Percentiles rank a stretch among this genome's conserved stretches.
Evolutionary conservation across 2,113 vertebrate genomes (phyloP).

Genomic region (Globicephala melas): DNA sequence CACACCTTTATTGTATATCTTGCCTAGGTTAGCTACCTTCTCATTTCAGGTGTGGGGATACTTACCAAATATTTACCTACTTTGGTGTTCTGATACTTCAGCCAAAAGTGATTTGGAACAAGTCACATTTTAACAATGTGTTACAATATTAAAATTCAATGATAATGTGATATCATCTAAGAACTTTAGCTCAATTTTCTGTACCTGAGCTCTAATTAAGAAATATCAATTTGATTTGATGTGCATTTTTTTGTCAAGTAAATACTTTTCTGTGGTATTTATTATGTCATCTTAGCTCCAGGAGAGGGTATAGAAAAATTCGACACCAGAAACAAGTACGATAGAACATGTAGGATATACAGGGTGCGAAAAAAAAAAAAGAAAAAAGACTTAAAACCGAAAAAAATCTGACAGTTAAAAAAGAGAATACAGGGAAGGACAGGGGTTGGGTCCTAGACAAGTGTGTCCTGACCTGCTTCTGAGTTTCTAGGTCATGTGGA

Average conservation of each 20-base stretch:
- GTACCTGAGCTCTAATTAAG: background rate
- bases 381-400: background rate
- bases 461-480: background rate
- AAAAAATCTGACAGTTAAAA: background rate
- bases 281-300: background rate
- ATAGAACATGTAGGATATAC: background rate
- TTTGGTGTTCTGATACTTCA: background rate
- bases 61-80: background rate
- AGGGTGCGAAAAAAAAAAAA: background rate
- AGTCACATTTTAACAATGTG: background rate
- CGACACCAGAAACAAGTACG: background rate
- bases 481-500: background rate
- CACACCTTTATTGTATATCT: background rate
- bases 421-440: background rate
- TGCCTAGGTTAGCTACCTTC: too few relatives aligned
- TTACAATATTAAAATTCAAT: background rate
- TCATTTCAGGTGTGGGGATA: background rate
- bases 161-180: background rate
- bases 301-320: background rate
- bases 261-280: background rate
- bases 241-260: background rate
- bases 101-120: background rate
- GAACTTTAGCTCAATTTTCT: background rate
- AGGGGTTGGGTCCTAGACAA: background rate
- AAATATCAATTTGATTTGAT: background rate